Evolutionary conservation across 1,140 invertebrate species (phyloP).

Genomic region (Drosophila nigrodunni): DNA sequence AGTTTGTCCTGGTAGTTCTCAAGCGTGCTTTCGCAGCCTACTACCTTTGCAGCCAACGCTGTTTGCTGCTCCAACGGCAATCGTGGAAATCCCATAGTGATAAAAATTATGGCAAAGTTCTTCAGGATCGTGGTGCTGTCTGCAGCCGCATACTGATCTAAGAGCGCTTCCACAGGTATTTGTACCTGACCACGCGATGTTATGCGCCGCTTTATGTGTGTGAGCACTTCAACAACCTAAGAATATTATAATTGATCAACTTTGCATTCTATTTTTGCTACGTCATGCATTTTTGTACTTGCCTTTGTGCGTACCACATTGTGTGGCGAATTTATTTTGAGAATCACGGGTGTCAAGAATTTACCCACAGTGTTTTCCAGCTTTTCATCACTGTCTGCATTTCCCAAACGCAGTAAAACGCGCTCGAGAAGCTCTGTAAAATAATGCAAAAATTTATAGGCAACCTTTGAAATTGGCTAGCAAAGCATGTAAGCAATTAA

Average conservation of each 20-base stretch:
- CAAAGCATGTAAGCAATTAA: not conserved
- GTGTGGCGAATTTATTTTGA: conserved; percentile 94
- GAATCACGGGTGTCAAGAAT: conserved; percentile 94
- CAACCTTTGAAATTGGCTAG: not conserved
- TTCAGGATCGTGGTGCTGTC: conserved; percentile 86
- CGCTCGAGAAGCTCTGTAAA: conserved; percentile 92
- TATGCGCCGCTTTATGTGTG: conserved; percentile 95
- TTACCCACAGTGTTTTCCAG: conserved; percentile 92
- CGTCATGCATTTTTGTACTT: conserved; percentile 49
- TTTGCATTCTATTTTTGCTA: conserved; percentile 43
- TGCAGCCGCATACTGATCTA: conserved; percentile 90
- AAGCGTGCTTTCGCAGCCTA: conserved; percentile 93
- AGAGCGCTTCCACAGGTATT: conserved; percentile 93
- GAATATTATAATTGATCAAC: conserved; percentile 31
- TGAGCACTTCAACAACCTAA: conserved; percentile 96
- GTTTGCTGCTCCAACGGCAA: conserved; percentile 91
- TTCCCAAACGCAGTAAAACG: conserved; percentile 94
- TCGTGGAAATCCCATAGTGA: conserved; percentile 95
- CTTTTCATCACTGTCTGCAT: conserved; percentile 95
- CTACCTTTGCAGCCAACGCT: conserved; percentile 90
- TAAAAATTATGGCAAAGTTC: conserved; percentile 98
- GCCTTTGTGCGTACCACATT: conserved; percentile 93
- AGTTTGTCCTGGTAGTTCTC: conserved; percentile 94
- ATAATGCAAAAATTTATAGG: conserved; percentile 29
- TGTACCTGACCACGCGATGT: conserved; percentile 93